Evolutionary conservation across 2,113 vertebrate genomes (phyloP).

Genomic region (Neolamprologus ventralis): DNA sequence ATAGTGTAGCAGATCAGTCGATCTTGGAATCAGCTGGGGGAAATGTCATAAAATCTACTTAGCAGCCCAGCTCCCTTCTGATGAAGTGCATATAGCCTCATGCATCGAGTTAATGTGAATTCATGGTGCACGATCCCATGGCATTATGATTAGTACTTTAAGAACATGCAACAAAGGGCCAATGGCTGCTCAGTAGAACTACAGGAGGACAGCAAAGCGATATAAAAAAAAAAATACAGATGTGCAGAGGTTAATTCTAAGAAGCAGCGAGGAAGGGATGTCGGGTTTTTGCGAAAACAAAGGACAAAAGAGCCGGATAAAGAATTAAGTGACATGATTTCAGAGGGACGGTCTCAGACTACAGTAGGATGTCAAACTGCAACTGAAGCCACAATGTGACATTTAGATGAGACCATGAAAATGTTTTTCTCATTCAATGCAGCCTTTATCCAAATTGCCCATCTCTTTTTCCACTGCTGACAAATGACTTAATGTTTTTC

Average conservation of each 20-base stretch:
- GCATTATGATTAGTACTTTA: not conserved
- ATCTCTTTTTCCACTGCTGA: conserved; percentile 2
- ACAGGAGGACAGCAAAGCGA: not conserved
- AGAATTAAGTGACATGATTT: not conserved
- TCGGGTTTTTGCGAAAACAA: not conserved
- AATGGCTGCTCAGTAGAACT: not conserved
- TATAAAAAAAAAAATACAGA: not conserved
- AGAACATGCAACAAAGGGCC: not conserved
- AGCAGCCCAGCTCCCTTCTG: not conserved
- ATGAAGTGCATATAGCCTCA: not conserved
- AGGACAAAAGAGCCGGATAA: not conserved
- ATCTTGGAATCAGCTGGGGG: conserved; percentile 2
- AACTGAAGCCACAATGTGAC: conserved; percentile 1
- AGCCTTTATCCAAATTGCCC: not conserved
- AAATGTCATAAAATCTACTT: conserved; percentile 19
- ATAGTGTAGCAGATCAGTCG: not conserved
- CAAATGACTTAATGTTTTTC: conserved; percentile 21
- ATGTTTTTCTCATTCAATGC: conserved; percentile 23
- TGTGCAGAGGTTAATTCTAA: not conserved
- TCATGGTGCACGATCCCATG: not conserved
- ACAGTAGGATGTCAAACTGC: conserved; percentile 2
- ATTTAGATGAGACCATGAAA: conserved; percentile 25
- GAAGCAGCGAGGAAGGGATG: not conserved
- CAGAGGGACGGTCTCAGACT: not conserved
- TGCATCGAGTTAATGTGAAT: conserved; percentile 6